These are phyloP conservation scores for Melinopterus prodromus DNA, from an alignment of 2,888 invertebrate genomes.

Conservation along the genomic window DNA sequence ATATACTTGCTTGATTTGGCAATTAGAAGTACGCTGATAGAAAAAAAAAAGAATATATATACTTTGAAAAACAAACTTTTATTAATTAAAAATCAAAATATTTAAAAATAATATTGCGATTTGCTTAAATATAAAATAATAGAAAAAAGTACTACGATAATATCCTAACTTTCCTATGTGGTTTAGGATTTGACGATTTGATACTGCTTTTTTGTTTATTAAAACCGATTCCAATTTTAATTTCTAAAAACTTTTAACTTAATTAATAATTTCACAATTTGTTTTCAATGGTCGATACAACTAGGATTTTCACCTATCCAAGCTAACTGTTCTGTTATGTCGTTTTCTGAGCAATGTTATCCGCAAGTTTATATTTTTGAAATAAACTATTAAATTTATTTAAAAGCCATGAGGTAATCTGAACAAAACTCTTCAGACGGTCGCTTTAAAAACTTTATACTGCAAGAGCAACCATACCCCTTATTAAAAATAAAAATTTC, in stretches of 20 bases:
- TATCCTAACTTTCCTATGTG: not conserved
- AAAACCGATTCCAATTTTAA: not conserved
- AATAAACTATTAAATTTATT: no score
- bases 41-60: not conserved
- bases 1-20: not conserved
- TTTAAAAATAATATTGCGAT: not conserved
- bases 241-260: not conserved
- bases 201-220: not conserved
- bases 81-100: not conserved
- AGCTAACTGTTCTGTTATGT: not conserved
- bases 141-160: not conserved
- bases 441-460: no score
- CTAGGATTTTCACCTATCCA: not conserved
- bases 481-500: no score
- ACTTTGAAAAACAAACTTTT: not conserved
- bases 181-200: not conserved
- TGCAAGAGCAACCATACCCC: no score
- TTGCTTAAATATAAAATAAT: not conserved
- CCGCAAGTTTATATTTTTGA: no score
- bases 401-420: no score
- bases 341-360: not conserved
- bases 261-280: not conserved
- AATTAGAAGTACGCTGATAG: not conserved
- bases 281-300: not conserved
- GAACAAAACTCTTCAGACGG: no score